Evolutionary conservation across 2,888 invertebrate species (phyloP).

Genomic region (Melangyna quadrimaculata): DNA sequence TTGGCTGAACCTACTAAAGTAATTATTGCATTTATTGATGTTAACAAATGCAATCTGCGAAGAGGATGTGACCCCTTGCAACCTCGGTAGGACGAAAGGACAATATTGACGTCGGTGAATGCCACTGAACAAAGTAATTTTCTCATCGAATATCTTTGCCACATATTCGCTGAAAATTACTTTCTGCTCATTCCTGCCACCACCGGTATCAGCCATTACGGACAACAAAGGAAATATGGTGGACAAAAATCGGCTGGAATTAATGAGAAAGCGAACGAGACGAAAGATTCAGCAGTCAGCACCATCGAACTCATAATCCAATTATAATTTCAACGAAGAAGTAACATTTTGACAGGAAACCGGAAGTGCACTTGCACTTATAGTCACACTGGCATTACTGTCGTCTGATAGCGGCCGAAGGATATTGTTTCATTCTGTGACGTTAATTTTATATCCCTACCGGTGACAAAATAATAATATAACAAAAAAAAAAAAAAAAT

Average conservation of each 20-base stretch:
- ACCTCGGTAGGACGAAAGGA: background rate
- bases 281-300: slow-evolving; percentile 27
- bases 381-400: background rate
- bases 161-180: slow-evolving; percentile 36
- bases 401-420: background rate
- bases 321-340: slow-evolving; percentile 46
- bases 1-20: background rate
- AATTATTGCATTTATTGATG: background rate
- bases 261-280: background rate
- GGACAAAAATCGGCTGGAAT: background rate
- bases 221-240: background rate
- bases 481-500: background rate
- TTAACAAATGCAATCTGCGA: background rate
- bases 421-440: background rate
- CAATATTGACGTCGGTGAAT: slow-evolving; percentile 19
- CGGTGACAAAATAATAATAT: background rate
- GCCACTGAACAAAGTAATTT: slow-evolving; percentile 51
- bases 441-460: background rate
- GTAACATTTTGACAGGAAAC: slow-evolving; percentile 7
- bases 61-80: background rate
- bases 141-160: slow-evolving; percentile 19
- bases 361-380: slow-evolving; percentile 22
- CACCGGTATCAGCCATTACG: background rate
- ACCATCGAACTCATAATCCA: slow-evolving; percentile 35
- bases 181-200: background rate